A percentile compares a stretch with the other conserved stretches of the same genome.
These are phyloP conservation scores for Theodoxus fluviatilis DNA, from an alignment of 2,888 invertebrate genomes.

Conservation along the genomic window DNA sequence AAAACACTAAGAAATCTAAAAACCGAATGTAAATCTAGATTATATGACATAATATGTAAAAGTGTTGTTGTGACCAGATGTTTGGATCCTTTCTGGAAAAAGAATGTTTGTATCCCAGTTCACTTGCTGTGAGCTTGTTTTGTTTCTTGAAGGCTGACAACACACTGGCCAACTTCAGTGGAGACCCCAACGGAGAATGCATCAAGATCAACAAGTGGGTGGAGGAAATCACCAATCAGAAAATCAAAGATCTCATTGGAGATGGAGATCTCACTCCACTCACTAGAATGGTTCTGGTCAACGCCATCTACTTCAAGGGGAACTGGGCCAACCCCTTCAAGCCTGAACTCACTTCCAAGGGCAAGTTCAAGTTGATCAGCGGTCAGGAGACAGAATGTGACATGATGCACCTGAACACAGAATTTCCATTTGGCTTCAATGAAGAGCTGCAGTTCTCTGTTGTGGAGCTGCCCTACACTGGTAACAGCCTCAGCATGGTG, in stretches of 20 bases:
- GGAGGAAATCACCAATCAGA: slow-evolving; percentile 78
- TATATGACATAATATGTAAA: too few relatives aligned
- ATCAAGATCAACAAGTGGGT: slow-evolving; percentile 90
- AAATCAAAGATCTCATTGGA: slow-evolving; percentile 79
- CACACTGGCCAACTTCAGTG: too few relatives aligned
- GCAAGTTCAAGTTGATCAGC: slow-evolving; percentile 68
- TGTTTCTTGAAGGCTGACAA: too few relatives aligned
- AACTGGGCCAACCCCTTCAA: slow-evolving; percentile 69
- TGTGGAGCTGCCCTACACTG: slow-evolving; percentile 75
- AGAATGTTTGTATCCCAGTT: too few relatives aligned
- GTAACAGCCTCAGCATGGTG: slow-evolving; percentile 33
- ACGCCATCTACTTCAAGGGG: slow-evolving; percentile 67
- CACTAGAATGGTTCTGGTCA: slow-evolving; percentile 63
- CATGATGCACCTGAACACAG: slow-evolving; percentile 76
- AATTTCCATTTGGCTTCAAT: slow-evolving; percentile 68
- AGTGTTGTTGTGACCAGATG: too few relatives aligned
- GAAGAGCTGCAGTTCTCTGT: slow-evolving; percentile 77
- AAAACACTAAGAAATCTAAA: too few relatives aligned
- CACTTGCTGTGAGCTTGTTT: too few relatives aligned
- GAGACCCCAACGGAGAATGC: too few relatives aligned
- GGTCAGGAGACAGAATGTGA: slow-evolving; percentile 64
- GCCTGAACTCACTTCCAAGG: slow-evolving; percentile 48
- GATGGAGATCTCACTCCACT: slow-evolving; percentile 61
- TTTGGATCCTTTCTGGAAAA: too few relatives aligned
- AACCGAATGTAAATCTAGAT: too few relatives aligned